Conservation (phyloP, 2,888 invertebrate species). For the Hypolimnas misippus region DNA sequence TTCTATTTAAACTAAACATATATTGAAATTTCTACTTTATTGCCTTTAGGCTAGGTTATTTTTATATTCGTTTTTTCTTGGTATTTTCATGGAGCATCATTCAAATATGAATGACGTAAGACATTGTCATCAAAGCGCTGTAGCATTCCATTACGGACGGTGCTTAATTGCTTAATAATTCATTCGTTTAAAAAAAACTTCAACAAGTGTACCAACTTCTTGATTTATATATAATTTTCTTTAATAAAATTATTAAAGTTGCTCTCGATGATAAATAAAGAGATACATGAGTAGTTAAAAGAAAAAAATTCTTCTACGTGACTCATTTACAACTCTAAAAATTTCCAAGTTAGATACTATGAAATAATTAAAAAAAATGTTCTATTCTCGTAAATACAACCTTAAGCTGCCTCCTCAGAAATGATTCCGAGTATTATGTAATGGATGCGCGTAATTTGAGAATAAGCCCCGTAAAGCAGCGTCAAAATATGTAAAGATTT, state of each 20-base stretch:
- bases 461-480: constrained; percentile 79
- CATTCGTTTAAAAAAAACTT: not conserved
- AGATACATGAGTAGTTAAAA: no score
- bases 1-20: constrained; percentile 35
- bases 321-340: not conserved
- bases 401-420: constrained; percentile 54
- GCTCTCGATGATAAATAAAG: no score
- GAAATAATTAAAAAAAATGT: constrained; percentile 32
- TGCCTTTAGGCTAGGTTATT: not conserved
- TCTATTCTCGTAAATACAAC: constrained; percentile 27
- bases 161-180: not conserved
- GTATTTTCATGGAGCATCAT: not conserved
- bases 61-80: not conserved
- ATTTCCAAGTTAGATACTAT: constrained; percentile 10
- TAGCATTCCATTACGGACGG: not conserved
- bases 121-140: not conserved
- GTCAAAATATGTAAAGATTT: constrained; percentile 85
- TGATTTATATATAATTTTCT: no score
- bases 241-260: no score
- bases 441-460: constrained; percentile 82
- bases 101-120: not conserved
- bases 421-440: constrained; percentile 76
- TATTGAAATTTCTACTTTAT: constrained; percentile 42
- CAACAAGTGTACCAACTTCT: no score
- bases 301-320: not conserved